These are phyloP conservation scores for Lasioglossum oenotherae DNA, from an alignment of 2,888 invertebrate genomes.

Conservation along the genomic window DNA sequence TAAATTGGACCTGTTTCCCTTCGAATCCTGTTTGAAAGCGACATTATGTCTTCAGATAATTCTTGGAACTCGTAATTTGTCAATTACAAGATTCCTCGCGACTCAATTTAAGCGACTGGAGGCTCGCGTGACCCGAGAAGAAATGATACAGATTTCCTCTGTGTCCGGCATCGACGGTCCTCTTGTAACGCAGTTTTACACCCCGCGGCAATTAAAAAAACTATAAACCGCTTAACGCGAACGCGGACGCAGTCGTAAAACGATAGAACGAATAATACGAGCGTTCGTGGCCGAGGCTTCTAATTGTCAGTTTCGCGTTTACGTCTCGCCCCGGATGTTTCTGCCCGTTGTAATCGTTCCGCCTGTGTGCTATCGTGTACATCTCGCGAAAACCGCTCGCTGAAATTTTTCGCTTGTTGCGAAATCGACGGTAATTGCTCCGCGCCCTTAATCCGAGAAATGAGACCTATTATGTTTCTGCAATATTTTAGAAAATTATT, in stretches of 20 bases:
- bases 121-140: slow-evolving; percentile 52
- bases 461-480: background rate
- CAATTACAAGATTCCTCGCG: background rate
- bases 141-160: slow-evolving; percentile 66
- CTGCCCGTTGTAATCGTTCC: slow-evolving; percentile 35
- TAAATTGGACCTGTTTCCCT: background rate
- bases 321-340: slow-evolving; percentile 44
- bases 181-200: slow-evolving; percentile 36
- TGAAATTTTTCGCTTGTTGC: background rate
- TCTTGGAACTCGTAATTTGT: background rate
- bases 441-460: background rate
- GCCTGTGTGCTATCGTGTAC: background rate
- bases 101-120: background rate
- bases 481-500: background rate
- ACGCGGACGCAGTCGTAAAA: slow-evolving; percentile 53
- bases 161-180: slow-evolving; percentile 12
- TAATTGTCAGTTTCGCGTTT: slow-evolving; percentile 61
- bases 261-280: slow-evolving; percentile 56
- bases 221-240: slow-evolving; percentile 61
- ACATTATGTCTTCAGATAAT: background rate
- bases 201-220: slow-evolving; percentile 56
- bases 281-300: slow-evolving; percentile 50
- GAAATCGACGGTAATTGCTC: background rate
- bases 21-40: background rate
- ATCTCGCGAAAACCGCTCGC: slow-evolving; percentile 8